A percentile compares a stretch with the other conserved stretches of the same genome.
phyloP scores from a whole-genome alignment of 2,113 vertebrate genomes.

The Daboia siamensis region DNA sequence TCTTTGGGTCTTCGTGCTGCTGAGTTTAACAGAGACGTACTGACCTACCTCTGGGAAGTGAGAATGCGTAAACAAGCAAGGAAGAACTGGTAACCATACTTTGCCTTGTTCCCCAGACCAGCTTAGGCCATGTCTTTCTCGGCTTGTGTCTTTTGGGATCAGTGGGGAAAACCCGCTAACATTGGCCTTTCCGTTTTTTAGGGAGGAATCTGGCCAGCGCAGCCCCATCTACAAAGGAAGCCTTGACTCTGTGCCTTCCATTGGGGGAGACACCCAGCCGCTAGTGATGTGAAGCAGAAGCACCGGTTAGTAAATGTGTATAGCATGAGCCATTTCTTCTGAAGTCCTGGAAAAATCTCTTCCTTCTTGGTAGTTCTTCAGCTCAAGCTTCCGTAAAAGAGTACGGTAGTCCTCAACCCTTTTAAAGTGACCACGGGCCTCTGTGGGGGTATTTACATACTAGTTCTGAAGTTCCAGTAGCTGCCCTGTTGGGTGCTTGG shows the following conservation, averaged over 20 bases:
- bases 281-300: conserved; percentile 24
- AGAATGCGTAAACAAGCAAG: not conserved
- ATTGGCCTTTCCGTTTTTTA: not conserved
- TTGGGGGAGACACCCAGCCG: conserved; percentile 21
- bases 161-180: not conserved
- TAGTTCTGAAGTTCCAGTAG: no score
- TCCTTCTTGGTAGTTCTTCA: not conserved
- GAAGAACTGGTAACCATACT: not conserved
- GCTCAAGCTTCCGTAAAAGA: not conserved
- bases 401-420: no score
- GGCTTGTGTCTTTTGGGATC: not conserved
- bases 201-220: conserved; percentile 29
- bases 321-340: not conserved
- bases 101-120: no score
- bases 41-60: not conserved
- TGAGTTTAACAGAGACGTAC: not conserved
- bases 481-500: no score
- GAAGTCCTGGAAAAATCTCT: no score
- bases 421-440: no score
- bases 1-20: not conserved
- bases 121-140: not conserved
- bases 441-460: no score
- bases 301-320: conserved; percentile 11
- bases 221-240: conserved; percentile 45
- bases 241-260: conserved; percentile 16